phyloP scores from a whole-genome alignment of 2,113 vertebrate genomes.

The Melanocharis versteri region DNA sequence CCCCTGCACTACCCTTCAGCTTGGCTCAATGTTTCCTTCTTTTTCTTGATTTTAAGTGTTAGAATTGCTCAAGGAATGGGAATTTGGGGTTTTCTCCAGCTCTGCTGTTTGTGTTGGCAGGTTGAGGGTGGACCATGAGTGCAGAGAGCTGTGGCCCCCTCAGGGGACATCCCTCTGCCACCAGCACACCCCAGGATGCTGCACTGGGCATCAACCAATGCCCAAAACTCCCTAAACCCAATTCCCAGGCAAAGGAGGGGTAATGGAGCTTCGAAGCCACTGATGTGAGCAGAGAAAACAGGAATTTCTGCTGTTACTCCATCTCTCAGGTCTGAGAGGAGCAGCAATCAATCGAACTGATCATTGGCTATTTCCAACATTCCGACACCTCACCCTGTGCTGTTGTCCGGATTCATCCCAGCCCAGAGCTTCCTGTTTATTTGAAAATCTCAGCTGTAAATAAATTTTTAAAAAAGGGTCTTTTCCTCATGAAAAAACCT shows the following conservation, averaged over 20 bases:
- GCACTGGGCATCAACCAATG: background rate
- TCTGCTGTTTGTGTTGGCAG: background rate
- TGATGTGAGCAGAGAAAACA: background rate
- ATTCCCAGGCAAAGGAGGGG: background rate
- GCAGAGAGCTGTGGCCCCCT: background rate
- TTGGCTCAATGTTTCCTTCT: background rate
- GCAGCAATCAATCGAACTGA: background rate
- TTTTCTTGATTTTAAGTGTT: rapidly evolving
- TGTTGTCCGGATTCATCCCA: background rate
- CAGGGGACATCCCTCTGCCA: background rate
- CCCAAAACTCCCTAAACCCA: background rate
- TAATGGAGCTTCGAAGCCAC: background rate
- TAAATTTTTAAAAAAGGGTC: no score
- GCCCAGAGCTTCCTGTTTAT: background rate
- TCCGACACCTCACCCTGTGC: background rate
- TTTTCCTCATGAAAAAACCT: background rate
- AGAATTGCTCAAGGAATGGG: background rate
- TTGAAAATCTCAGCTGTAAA: background rate
- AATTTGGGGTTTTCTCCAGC: background rate
- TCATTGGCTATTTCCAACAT: background rate
- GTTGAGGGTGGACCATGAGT: rapidly evolving
- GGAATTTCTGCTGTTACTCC: background rate
- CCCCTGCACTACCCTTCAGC: background rate
- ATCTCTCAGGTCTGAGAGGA: background rate
- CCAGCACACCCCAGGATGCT: rapidly evolving